phyloP scores from a whole-genome alignment of 2,888 invertebrate species.

The Poecilus cupreus region DNA sequence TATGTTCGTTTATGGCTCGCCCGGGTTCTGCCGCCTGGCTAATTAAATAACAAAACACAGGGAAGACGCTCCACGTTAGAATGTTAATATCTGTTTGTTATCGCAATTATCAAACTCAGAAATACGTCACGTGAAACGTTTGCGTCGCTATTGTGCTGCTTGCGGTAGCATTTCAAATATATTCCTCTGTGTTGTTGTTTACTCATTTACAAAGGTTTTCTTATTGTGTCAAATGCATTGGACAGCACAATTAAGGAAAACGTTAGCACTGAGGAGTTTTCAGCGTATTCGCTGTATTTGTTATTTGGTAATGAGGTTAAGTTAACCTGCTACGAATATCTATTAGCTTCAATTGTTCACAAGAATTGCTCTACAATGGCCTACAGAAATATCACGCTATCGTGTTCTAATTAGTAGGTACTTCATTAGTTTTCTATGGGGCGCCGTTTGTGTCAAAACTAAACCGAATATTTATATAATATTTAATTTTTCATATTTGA shows the following conservation, averaged over 20 bases:
- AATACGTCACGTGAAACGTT: not conserved
- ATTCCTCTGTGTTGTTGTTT: not conserved
- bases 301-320: not conserved
- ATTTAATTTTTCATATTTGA: too few species aligned
- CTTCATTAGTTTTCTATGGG: too few species aligned
- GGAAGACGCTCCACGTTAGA: conserved; percentile 19
- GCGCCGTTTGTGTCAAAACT: too few species aligned
- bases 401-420: too few species aligned
- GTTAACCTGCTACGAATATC: too few species aligned
- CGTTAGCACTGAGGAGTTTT: not conserved
- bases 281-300: not conserved
- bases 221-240: conserved; percentile 20
- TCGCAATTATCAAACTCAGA: conserved; percentile 33
- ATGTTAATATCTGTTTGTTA: conserved; percentile 47
- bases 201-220: conserved; percentile 8
- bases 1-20: not conserved
- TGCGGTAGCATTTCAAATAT: conserved; percentile 11
- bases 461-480: too few species aligned
- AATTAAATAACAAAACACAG: conserved; percentile 41
- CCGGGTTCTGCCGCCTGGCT: not conserved
- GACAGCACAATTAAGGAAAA: conserved; percentile 1
- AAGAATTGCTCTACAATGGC: too few species aligned
- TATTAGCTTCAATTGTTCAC: too few species aligned
- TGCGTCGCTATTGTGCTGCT: not conserved
- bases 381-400: too few species aligned